A percentile compares a stretch with the other conserved stretches of the same genome.
Evolutionary conservation across 2,888 invertebrate genomes (phyloP).

Genomic region (Polia nebulosa): DNA sequence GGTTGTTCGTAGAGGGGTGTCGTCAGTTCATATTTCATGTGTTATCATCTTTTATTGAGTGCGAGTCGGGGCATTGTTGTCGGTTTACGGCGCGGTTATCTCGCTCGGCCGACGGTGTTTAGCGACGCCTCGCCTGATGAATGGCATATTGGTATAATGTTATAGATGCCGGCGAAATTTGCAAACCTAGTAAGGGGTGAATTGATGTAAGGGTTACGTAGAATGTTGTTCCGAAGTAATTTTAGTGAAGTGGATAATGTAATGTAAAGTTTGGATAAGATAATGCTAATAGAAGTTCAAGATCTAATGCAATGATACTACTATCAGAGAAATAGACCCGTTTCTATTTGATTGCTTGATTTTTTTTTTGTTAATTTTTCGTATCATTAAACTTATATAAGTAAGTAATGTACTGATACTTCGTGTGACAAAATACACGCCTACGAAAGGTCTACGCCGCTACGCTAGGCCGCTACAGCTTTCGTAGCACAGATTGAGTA

Average conservation of each 20-base stretch:
- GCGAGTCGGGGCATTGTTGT: conserved; percentile 89
- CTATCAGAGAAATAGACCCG: background rate
- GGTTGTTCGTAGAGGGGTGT: conserved; percentile 80
- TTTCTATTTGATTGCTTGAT: too few species aligned
- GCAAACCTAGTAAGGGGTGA: conserved; percentile 36
- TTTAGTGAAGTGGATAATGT: conserved; percentile 15
- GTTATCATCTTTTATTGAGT: conserved; percentile 91
- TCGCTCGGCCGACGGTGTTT: conserved; percentile 86
- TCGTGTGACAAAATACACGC: too few species aligned
- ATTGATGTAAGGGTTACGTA: conserved; percentile 23
- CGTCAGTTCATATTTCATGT: conserved; percentile 90
- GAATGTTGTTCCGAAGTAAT: conserved; percentile 28
- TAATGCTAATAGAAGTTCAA: conserved; percentile 1
- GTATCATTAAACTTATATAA: too few species aligned
- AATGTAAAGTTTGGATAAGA: background rate
- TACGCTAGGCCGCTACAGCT: background rate
- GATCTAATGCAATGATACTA: background rate
- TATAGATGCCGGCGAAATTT: conserved; percentile 49
- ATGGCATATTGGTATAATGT: conserved; percentile 83
- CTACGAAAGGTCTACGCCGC: background rate
- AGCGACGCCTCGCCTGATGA: conserved; percentile 86
- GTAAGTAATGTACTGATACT: too few species aligned
- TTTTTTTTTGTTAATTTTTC: too few species aligned
- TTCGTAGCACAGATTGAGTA: background rate
- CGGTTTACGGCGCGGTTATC: conserved; percentile 90